Percentiles rank a stretch among this genome's conserved stretches.
Conservation (phyloP, 1,140 invertebrate genomes). For the Listronotus bonariensis region DNA sequence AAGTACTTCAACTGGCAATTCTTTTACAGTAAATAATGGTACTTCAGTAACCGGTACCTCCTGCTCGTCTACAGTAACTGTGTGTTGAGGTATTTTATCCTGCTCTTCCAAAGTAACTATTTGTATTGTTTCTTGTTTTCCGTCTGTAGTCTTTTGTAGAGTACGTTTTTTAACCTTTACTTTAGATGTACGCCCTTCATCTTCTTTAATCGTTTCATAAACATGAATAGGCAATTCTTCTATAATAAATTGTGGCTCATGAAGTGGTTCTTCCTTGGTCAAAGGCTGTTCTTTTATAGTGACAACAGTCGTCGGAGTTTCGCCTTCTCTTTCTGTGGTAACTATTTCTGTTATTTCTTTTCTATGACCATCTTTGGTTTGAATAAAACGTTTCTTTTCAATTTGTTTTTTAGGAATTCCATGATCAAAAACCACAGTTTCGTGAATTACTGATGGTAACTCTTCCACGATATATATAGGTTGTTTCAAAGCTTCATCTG, state of each 20-base stretch:
- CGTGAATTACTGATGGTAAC: conserved; percentile 35
- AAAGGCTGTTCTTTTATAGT: conserved; percentile 48
- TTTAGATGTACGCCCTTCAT: conserved; percentile 47
- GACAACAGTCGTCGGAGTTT: conserved; percentile 48
- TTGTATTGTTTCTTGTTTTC: conserved; percentile 51
- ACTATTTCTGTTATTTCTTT: conserved; percentile 51
- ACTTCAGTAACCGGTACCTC: too few relatives aligned
- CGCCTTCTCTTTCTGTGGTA: conserved; percentile 53
- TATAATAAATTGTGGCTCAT: conserved; percentile 46
- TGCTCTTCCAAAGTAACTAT: conserved; percentile 53
- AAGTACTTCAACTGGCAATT: conserved; percentile 41
- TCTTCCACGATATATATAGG: conserved; percentile 36
- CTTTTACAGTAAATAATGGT: conserved; percentile 49
- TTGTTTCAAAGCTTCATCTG: conserved; percentile 40
- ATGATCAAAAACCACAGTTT: conserved; percentile 46
- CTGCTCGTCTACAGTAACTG: too few relatives aligned
- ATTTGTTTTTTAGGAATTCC: conserved; percentile 42
- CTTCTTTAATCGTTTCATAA: conserved; percentile 42
- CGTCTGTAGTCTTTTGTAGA: conserved; percentile 51
- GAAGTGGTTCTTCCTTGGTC: conserved; percentile 35
- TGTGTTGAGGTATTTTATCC: conserved; percentile 41
- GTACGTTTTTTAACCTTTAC: conserved; percentile 49
- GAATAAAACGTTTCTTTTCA: conserved; percentile 50
- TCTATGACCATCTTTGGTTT: conserved; percentile 52
- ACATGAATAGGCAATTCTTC: conserved; percentile 54